These are phyloP conservation scores for Sialis fuliginosa DNA, from an alignment of 2,888 invertebrate genomes.

Conservation along the genomic window DNA sequence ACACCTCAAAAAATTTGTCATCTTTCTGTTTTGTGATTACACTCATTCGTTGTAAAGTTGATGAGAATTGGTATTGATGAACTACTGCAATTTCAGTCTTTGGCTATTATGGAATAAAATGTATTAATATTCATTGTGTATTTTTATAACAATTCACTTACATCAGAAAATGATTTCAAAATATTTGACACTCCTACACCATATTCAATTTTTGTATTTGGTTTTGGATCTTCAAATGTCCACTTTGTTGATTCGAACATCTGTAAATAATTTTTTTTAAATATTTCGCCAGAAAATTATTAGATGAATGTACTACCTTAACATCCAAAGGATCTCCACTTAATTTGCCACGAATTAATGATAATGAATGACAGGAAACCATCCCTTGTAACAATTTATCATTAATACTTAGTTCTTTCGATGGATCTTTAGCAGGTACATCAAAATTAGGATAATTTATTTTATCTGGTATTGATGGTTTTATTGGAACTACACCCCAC, in stretches of 20 bases:
- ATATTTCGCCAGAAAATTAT: background rate
- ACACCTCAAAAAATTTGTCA: conserved; percentile 54
- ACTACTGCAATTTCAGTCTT: conserved; percentile 60
- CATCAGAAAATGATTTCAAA: background rate
- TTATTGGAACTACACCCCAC: conserved; percentile 70
- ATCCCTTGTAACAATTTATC: conserved; percentile 40
- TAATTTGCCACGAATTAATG: conserved; percentile 69
- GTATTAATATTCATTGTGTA: no score
- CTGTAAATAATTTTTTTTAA: conserved; percentile 21
- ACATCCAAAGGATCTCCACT: conserved; percentile 92
- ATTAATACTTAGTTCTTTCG: conserved; percentile 9
- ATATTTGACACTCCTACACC: background rate
- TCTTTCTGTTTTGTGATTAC: conserved; percentile 67
- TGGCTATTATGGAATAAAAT: background rate
- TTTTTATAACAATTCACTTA: no score
- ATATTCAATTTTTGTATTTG: background rate
- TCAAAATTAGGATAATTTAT: conserved; percentile 13
- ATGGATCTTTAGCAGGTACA: conserved; percentile 17
- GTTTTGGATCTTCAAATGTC: conserved; percentile 55
- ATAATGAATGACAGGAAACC: conserved; percentile 87
- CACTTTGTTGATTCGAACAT: conserved; percentile 95
- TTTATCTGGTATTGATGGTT: conserved; percentile 18
- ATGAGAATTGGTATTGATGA: conserved; percentile 74
- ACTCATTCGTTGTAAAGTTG: conserved; percentile 73
- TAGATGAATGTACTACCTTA: conserved; percentile 32